Conservation (phyloP, 2,888 invertebrate species). For the Calameuta idolon region DNA sequence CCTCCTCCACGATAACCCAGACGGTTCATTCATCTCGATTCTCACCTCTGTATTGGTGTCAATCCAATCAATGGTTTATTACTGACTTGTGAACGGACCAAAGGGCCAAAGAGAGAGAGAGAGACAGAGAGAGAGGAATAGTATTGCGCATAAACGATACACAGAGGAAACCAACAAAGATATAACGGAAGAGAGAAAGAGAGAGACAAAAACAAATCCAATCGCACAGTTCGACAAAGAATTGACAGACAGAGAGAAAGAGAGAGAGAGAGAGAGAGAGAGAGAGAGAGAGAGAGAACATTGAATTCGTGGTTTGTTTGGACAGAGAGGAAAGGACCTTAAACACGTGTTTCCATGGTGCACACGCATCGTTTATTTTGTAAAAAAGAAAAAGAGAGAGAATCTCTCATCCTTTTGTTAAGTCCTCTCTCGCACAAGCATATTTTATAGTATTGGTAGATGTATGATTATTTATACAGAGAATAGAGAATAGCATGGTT, state of each 20-base stretch:
- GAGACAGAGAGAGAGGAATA: slow-evolving; percentile 14
- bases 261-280: slow-evolving; percentile 22
- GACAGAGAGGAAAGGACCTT: slow-evolving; percentile 43
- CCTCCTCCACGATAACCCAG: not conserved
- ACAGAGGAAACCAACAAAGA: slow-evolving; percentile 32
- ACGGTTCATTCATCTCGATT: slow-evolving; percentile 50
- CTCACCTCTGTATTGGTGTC: slow-evolving; percentile 58
- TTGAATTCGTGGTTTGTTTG: slow-evolving; percentile 42
- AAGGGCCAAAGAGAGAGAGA: slow-evolving; percentile 32
- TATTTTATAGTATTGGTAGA: no score
- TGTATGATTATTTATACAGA: not conserved
- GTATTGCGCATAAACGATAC: no score
- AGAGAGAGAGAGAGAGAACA: slow-evolving; percentile 15
- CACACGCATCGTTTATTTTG: slow-evolving; percentile 41
- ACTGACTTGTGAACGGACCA: slow-evolving; percentile 55
- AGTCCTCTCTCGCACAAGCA: no score
- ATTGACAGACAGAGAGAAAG: slow-evolving; percentile 19
- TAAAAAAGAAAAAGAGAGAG: slow-evolving; percentile 15
- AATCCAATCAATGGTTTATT: slow-evolving; percentile 66
- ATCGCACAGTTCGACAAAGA: not conserved
- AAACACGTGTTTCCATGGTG: slow-evolving; percentile 50
- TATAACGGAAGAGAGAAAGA: slow-evolving; percentile 29
- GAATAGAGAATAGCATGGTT: slow-evolving; percentile 19
- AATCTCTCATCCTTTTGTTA: not conserved
- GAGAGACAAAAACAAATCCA: not conserved